Conservation (phyloP, 2,888 invertebrate species). For the Acronicta alni region DNA sequence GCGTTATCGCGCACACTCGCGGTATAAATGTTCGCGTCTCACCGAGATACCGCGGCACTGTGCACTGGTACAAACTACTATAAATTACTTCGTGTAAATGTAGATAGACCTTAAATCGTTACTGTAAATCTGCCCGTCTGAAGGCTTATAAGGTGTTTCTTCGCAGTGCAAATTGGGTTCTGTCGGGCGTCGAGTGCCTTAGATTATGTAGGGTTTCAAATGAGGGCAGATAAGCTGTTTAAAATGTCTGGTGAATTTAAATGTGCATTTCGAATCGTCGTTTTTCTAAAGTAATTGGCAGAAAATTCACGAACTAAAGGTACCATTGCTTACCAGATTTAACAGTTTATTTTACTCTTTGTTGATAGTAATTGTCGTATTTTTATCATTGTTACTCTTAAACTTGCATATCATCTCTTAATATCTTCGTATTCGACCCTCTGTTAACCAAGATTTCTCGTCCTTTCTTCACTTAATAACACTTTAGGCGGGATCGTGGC, state of each 20-base stretch:
- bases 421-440: neutral
- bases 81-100: conserved; percentile 56
- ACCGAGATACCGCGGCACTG: conserved; percentile 44
- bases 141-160: conserved; percentile 53
- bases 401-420: neutral
- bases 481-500: conserved; percentile 34
- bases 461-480: conserved; percentile 46
- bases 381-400: neutral
- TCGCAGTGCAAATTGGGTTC: conserved; percentile 55
- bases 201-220: conserved; percentile 39
- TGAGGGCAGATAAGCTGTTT: conserved; percentile 27
- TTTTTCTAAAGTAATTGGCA: neutral
- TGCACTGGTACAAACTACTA: conserved; percentile 40
- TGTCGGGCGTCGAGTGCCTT: conserved; percentile 28
- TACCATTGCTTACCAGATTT: no score
- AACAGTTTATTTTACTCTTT: no score
- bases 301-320: no score
- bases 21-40: conserved; percentile 51
- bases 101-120: conserved; percentile 60
- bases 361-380: neutral
- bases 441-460: conserved; percentile 8
- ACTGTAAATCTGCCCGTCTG: conserved; percentile 61
- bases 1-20: conserved; percentile 36
- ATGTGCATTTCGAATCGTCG: conserved; percentile 7
- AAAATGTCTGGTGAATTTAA: conserved; percentile 21